Evolutionary conservation across 2,888 invertebrate species (phyloP).

Genomic region (Agrypnus murinus): DNA sequence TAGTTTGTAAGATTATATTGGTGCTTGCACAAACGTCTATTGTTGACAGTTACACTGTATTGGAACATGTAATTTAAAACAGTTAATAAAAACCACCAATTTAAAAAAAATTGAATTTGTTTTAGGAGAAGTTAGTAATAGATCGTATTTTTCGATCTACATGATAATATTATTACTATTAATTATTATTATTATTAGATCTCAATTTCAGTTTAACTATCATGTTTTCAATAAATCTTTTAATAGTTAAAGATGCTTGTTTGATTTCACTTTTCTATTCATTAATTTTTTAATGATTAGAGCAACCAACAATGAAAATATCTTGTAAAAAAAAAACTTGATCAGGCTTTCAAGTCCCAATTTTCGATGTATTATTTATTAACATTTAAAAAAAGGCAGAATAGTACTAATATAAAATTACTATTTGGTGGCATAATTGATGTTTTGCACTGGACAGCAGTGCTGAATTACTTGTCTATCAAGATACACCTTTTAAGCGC

Average conservation of each 20-base stretch:
- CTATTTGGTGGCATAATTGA: too few relatives aligned
- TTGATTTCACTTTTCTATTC: constrained; percentile 24
- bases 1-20: constrained; percentile 60
- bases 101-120: constrained; percentile 57
- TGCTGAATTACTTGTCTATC: too few relatives aligned
- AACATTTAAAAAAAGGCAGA: too few relatives aligned
- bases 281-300: too few relatives aligned
- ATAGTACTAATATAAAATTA: too few relatives aligned
- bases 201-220: constrained; percentile 58
- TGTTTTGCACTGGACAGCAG: too few relatives aligned
- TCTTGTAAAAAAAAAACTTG: too few relatives aligned
- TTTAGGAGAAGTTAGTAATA: constrained; percentile 45
- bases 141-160: background rate
- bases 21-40: constrained; percentile 67
- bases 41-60: constrained; percentile 57
- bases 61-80: constrained; percentile 58
- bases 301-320: too few relatives aligned
- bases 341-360: too few relatives aligned
- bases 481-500: too few relatives aligned
- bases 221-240: constrained; percentile 63
- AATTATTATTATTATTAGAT: constrained; percentile 53
- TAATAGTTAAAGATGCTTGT: constrained; percentile 55
- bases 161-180: constrained; percentile 34
- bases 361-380: too few relatives aligned
- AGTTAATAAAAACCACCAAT: constrained; percentile 59